Percentiles rank a stretch among this genome's conserved stretches.
Conservation (phyloP, 2,113 vertebrate genomes). For the Oncorhynchus keta region DNA sequence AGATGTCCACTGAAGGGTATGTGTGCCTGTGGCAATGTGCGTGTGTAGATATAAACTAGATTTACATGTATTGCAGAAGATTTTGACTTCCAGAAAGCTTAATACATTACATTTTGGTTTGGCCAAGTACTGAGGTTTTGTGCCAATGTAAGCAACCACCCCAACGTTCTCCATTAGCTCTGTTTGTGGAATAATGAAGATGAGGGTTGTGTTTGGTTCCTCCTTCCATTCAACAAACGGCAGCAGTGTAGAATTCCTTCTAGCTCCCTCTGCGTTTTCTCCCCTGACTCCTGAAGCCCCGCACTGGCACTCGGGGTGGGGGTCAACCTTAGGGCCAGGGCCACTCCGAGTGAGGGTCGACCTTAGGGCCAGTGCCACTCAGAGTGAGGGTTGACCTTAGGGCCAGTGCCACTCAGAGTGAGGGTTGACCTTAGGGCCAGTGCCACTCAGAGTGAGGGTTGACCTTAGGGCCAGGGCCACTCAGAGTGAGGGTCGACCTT, state of each 20-base stretch:
- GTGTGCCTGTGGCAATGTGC: neutral
- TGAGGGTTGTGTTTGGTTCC: too few relatives aligned
- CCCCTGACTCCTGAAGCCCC: conserved; percentile 60
- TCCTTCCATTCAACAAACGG: conserved; percentile 29
- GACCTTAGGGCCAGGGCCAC: neutral
- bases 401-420: neutral
- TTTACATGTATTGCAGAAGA: too few relatives aligned
- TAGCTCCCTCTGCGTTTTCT: conserved; percentile 60
- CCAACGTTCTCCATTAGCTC: too few relatives aligned
- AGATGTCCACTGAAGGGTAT: neutral
- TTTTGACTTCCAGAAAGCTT: too few relatives aligned
- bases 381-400: neutral
- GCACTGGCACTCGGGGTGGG: conserved; percentile 43
- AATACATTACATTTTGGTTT: too few relatives aligned
- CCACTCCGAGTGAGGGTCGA: neutral
- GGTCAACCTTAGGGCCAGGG: conserved; percentile 60
- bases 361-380: neutral
- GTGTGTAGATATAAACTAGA: conserved; percentile 2
- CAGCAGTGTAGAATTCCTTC: conserved; percentile 61
- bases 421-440: conserved; percentile 17
- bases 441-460: too few relatives aligned
- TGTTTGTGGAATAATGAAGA: too few relatives aligned
- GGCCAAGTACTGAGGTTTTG: too few relatives aligned
- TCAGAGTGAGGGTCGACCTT: neutral
- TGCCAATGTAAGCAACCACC: too few relatives aligned